Conservation (phyloP, 2,888 invertebrate genomes). For the Allophyes oxyacanthae region DNA sequence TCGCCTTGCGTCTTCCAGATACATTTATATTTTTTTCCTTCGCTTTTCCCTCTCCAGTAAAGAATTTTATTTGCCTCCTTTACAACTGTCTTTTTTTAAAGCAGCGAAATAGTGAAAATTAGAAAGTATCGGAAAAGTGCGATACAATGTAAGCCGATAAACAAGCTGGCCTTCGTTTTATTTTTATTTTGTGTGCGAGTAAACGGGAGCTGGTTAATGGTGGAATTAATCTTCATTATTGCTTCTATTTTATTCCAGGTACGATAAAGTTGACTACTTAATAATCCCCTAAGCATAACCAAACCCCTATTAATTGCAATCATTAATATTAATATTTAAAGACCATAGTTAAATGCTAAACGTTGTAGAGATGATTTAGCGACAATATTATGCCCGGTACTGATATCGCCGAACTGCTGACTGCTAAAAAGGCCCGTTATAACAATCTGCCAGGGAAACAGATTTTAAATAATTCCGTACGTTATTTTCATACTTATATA, state of each 20-base stretch:
- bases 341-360: conserved; percentile 8
- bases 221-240: conserved; percentile 29
- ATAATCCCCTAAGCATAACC: conserved; percentile 15
- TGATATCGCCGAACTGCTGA: conserved; percentile 14
- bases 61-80: conserved; percentile 35
- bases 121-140: conserved; percentile 43
- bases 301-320: conserved; percentile 17
- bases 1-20: conserved; percentile 8
- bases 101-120: conserved; percentile 16
- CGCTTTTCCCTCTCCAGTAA: conserved; percentile 12
- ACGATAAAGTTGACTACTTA: conserved; percentile 22
- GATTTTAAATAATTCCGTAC: too few relatives aligned
- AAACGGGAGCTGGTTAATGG: conserved; percentile 20
- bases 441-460: too few relatives aligned
- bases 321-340: conserved; percentile 33
- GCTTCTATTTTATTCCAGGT: conserved; percentile 19
- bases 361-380: too few relatives aligned
- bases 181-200: conserved; percentile 22
- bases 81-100: conserved; percentile 31
- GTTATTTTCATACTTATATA: too few relatives aligned
- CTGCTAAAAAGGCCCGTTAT: too few relatives aligned
- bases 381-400: not conserved
- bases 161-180: conserved; percentile 11
- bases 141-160: conserved; percentile 30
- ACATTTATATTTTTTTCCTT: conserved; percentile 15